phyloP scores from a whole-genome alignment of 2,797 vertebrate species.

The Cyprinodon diabolis region DNA sequence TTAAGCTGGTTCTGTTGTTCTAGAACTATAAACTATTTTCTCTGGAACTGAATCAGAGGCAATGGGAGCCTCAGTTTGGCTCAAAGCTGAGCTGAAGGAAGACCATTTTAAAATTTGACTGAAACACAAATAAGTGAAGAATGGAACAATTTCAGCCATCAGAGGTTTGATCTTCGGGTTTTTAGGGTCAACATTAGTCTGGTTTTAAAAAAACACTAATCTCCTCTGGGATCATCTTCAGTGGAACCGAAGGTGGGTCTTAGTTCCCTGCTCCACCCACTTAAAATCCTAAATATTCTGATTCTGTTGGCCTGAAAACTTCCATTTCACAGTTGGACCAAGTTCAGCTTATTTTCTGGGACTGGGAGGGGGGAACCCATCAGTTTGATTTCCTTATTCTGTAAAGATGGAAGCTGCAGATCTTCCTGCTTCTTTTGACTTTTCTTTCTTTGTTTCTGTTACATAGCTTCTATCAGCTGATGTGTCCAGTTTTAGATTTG shows the following conservation, averaged over 20 bases:
- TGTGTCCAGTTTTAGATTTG: conserved; percentile 73
- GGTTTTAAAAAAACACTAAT: too few species aligned
- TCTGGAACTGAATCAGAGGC: conserved; percentile 19
- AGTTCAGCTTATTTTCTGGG: conserved; percentile 12
- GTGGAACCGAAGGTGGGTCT: too few species aligned
- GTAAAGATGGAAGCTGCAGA: conserved; percentile 27
- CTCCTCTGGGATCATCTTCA: too few species aligned
- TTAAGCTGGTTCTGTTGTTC: background rate
- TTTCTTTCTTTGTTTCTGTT: conserved; percentile 39
- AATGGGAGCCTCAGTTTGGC: conserved; percentile 34
- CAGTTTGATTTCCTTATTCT: conserved; percentile 40
- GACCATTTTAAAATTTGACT: background rate
- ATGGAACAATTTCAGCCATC: background rate
- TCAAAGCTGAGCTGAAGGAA: background rate
- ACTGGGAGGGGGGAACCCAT: too few species aligned
- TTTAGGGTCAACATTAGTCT: too few species aligned
- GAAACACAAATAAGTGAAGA: background rate
- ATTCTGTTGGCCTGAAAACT: background rate
- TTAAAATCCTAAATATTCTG: background rate
- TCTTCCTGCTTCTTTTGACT: background rate
- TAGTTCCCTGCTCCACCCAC: background rate
- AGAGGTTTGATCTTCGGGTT: too few species aligned
- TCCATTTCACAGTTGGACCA: conserved; percentile 4
- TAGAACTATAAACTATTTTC: background rate
- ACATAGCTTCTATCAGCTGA: conserved; percentile 62